phyloP scores from a whole-genome alignment of 2,888 invertebrate species.

The Gortyna flavago region DNA sequence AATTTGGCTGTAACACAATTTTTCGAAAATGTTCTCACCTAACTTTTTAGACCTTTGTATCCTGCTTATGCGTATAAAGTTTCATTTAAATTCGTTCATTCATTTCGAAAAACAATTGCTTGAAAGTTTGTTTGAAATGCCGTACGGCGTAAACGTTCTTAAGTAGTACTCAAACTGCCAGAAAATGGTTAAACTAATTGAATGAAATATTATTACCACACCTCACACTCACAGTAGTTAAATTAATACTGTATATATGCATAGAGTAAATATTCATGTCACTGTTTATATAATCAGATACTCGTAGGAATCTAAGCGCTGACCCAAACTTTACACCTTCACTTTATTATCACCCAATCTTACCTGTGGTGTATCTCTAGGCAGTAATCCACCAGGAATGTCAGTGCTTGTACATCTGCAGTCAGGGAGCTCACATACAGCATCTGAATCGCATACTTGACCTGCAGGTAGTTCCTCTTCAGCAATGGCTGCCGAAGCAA shows the following conservation, averaged over 20 bases:
- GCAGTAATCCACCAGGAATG: slow-evolving; percentile 84
- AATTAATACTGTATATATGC: neutral
- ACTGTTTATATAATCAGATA: neutral
- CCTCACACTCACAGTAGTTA: neutral
- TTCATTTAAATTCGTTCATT: no score
- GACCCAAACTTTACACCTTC: neutral
- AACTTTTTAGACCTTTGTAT: no score
- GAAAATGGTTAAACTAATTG: neutral
- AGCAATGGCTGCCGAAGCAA: slow-evolving; percentile 46
- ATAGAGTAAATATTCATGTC: neutral
- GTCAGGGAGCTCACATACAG: slow-evolving; percentile 85
- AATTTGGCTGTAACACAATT: no score
- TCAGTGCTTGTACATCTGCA: slow-evolving; percentile 88
- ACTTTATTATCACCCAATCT: slow-evolving; percentile 21
- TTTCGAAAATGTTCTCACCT: no score
- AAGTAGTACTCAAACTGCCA: neutral
- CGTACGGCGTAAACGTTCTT: no score
- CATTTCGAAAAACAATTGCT: no score
- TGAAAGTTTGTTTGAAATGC: no score
- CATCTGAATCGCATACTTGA: slow-evolving; percentile 75
- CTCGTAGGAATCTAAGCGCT: neutral
- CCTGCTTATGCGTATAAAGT: no score
- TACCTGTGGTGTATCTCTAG: slow-evolving; percentile 89
- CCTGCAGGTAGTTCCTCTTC: slow-evolving; percentile 70
- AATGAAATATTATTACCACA: neutral